Base-by-base conservation (phyloP, 2,888 invertebrate genomes). In the Drosophila phalerata region DNA sequence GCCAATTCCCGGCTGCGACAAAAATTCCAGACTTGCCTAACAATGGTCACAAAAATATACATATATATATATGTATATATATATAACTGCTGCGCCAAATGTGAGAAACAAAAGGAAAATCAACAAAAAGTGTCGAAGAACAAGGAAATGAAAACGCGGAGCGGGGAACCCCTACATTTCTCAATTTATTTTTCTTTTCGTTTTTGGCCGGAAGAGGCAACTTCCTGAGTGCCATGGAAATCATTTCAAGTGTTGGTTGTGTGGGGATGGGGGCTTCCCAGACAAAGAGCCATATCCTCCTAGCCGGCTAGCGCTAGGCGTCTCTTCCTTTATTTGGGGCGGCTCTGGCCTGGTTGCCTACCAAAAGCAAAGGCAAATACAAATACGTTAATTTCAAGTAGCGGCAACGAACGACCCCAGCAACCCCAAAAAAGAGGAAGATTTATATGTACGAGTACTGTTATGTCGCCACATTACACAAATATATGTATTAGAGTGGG, bases 221-320 rank as follows among this genome's bases (percentile, higher is more conserved):
- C 80, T 82, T 82, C 83, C 80, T 74, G 74, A 82, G 79, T 82
- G 79, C 65, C 81, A 79, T 79, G 77, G 67, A 82, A 74, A 80
- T 77, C 63, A 75, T 81, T 79, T 80, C 57, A 68, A 80, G 81
- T 78, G 75, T 42, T 55, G 58, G 38, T 48, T 52, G 52, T 45
- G 43, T 43, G 43, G 37, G 4, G 30, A 30, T 1, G 63, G 73
- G 62, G 77, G 13, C 47, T 69, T 57, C 58, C 76, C 76, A 66
- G 76, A 77, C 76, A 77, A 72, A 73, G 63, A 37, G 64, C 47
- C 51, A 55, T 40, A 30, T 42, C 57, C 58, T 49, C 43, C 52
- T 60, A 55, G 43, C 53, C 68, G 48, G 53, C 53, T 32, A 60
- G 38, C 34, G 63, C 76, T 76, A 53, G 66, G 65, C 69, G 47